Percentiles rank a stretch among this genome's conserved stretches.
Evolutionary conservation across 2,797 vertebrate genomes (phyloP).

Genomic region (Sparidentex hasta): DNA sequence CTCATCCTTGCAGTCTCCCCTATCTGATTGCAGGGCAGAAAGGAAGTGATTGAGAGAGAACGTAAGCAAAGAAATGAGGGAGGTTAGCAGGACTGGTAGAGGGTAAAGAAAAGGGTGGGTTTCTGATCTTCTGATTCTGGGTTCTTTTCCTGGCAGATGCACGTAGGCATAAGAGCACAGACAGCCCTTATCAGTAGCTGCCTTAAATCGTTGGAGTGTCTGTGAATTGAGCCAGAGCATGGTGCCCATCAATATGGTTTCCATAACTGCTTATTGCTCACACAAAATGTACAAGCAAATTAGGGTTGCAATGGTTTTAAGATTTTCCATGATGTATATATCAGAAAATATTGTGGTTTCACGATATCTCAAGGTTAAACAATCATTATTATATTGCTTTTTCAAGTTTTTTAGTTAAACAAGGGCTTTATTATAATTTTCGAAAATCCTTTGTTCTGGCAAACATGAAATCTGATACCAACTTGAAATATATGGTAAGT

Average conservation of each 20-base stretch:
- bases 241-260: not conserved
- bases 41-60: slow-evolving; percentile 66
- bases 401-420: too few relatives aligned
- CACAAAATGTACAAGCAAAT: not conserved
- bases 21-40: slow-evolving; percentile 64
- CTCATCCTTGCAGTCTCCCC: slow-evolving; percentile 40
- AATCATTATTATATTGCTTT: too few relatives aligned
- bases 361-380: too few relatives aligned
- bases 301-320: too few relatives aligned
- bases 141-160: slow-evolving; percentile 62
- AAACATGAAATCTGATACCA: too few relatives aligned
- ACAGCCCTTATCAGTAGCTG: slow-evolving; percentile 31
- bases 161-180: slow-evolving; percentile 57
- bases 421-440: too few relatives aligned
- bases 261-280: not conserved
- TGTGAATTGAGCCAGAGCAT: slow-evolving; percentile 7
- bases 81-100: slow-evolving; percentile 22
- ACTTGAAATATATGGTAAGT: too few relatives aligned
- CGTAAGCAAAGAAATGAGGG: slow-evolving; percentile 44
- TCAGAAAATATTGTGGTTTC: too few relatives aligned
- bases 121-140: slow-evolving; percentile 56
- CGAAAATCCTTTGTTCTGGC: too few relatives aligned
- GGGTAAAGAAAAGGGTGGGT: slow-evolving; percentile 53
- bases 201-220: slow-evolving; percentile 12
- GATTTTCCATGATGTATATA: too few relatives aligned